Percentiles rank a stretch among this genome's conserved stretches.
Evolutionary conservation across 1,140 invertebrate species (phyloP).

Genomic region (Drosophila trapezifrons): DNA sequence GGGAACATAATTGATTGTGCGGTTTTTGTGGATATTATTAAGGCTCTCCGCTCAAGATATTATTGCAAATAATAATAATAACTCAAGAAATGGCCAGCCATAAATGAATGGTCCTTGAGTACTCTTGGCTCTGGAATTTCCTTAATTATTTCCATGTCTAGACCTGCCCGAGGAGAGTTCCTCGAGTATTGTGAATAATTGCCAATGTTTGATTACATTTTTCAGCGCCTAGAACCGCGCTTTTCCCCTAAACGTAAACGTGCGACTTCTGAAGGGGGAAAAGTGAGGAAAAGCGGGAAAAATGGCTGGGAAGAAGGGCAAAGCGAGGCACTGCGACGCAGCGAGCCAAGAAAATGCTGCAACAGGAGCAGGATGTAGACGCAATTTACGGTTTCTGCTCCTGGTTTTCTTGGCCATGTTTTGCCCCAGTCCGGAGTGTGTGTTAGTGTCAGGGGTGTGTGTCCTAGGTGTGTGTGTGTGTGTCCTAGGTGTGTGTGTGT

Average conservation of each 20-base stretch:
- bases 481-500: neutral
- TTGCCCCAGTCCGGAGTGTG: slow-evolving; percentile 1
- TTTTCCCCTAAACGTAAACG: neutral
- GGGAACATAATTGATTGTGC: neutral
- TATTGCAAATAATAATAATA: too few relatives aligned
- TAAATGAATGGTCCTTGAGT: too few relatives aligned
- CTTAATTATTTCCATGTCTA: neutral
- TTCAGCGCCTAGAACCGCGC: neutral
- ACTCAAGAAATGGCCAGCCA: too few relatives aligned
- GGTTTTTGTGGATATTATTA: neutral
- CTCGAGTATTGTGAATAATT: slow-evolving; percentile 3
- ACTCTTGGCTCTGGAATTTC: neutral
- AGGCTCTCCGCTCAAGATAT: too few relatives aligned
- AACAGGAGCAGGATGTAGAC: slow-evolving; percentile 37
- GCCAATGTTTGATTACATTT: slow-evolving; percentile 12
- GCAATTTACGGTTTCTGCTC: slow-evolving; percentile 26
- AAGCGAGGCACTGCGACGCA: slow-evolving; percentile 1
- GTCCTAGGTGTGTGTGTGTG: neutral
- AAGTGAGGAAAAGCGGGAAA: neutral
- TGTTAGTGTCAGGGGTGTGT: neutral
- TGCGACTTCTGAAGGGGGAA: neutral
- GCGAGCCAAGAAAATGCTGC: slow-evolving; percentile 55
- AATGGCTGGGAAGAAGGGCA: slow-evolving; percentile 11
- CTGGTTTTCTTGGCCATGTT: slow-evolving; percentile 9
- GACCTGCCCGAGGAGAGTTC: too few relatives aligned